Conservation (phyloP, 2,797 vertebrate species). For the Helarctos malayanus region DNA sequence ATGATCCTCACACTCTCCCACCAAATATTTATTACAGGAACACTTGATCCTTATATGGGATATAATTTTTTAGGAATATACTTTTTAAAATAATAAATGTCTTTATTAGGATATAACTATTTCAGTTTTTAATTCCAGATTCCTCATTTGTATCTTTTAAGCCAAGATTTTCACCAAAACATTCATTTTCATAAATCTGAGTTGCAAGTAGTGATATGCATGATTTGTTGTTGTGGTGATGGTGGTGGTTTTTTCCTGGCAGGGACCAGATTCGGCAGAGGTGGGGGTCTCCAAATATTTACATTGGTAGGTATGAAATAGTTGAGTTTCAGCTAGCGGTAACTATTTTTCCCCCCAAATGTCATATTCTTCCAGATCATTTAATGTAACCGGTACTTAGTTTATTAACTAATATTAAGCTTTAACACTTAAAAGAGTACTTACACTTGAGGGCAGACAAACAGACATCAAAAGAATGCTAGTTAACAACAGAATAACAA, state of each 20-base stretch:
- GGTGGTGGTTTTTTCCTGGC: not conserved
- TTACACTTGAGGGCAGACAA: not conserved
- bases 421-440: conserved; percentile 22
- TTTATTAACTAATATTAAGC: not conserved
- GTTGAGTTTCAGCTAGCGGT: not conserved
- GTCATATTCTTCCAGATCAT: not conserved
- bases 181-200: not conserved
- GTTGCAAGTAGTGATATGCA: not conserved
- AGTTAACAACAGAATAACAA: not conserved
- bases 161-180: not conserved
- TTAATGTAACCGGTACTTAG: not conserved
- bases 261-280: not conserved
- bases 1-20: not conserved
- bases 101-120: not conserved
- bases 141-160: conserved; percentile 12
- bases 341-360: not conserved
- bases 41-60: not conserved
- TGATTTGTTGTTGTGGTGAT: not conserved
- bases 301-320: not conserved
- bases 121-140: not conserved
- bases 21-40: not conserved
- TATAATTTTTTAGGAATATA: conserved; percentile 2
- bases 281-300: not conserved
- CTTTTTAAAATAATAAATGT: not conserved
- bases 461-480: not conserved